Evolutionary conservation across 2,113 vertebrate species (phyloP).

Genomic region (Passer montanus): DNA sequence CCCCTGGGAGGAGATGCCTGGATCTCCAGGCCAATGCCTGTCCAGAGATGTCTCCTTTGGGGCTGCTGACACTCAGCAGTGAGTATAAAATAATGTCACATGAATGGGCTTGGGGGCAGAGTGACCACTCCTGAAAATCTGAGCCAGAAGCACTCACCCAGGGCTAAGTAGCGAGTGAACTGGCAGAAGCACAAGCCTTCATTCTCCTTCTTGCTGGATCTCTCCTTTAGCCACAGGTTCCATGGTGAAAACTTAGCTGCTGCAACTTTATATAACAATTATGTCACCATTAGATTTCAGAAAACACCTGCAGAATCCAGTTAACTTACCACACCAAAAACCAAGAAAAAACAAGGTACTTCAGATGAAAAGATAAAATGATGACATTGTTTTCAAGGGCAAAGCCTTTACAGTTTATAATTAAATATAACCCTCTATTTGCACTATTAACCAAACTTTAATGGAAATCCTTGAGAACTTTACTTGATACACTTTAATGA

Average conservation of each 20-base stretch:
- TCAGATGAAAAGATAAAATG: not conserved
- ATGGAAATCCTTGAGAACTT: not conserved
- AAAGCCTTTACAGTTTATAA: not conserved
- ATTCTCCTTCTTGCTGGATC: not conserved
- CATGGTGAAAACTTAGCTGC: not conserved
- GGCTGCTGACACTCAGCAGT: not conserved
- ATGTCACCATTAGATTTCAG: not conserved
- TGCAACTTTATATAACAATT: not conserved
- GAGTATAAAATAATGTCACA: not conserved
- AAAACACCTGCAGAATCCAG: slow-evolving; percentile 8
- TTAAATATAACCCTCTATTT: not conserved
- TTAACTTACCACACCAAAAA: not conserved
- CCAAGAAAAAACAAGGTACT: not conserved
- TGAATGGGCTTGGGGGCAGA: not conserved
- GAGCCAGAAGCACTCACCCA: not conserved
- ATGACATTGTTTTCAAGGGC: not conserved
- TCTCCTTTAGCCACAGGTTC: not conserved
- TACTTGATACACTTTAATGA: not conserved
- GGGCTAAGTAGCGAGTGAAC: accelerated
- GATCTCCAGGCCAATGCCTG: not conserved
- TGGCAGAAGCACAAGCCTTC: not conserved
- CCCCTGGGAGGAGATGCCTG: not conserved
- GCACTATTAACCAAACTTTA: not conserved
- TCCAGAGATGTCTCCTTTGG: not conserved
- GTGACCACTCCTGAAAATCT: not conserved